A percentile compares a stretch with the other conserved stretches of the same genome.
Evolutionary conservation across 2,888 invertebrate genomes (phyloP).

Genomic region (Dasysyrphus tricinctus): DNA sequence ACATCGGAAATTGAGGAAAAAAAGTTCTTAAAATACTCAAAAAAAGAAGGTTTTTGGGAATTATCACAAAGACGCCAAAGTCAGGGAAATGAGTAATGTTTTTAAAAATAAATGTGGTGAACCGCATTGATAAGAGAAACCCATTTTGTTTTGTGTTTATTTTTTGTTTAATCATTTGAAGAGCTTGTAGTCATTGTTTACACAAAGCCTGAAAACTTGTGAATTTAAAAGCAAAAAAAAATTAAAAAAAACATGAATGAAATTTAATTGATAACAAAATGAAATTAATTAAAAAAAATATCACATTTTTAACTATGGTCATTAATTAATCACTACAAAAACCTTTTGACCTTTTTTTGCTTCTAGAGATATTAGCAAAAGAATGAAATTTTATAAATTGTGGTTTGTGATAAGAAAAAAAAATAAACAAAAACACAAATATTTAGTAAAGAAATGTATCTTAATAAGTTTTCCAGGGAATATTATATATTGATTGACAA

Average conservation of each 20-base stretch:
- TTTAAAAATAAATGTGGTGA: not conserved
- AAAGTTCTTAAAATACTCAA: not conserved
- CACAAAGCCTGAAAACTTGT: not conserved
- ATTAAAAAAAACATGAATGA: not conserved
- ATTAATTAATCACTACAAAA: not conserved
- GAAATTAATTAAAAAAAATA: not conserved
- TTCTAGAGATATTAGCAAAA: not conserved
- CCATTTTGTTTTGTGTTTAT: not conserved
- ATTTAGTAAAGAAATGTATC: too few relatives aligned
- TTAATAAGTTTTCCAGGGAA: not conserved
- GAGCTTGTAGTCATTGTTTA: not conserved
- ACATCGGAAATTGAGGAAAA: not conserved
- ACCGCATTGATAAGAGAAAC: not conserved
- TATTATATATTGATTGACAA: not conserved
- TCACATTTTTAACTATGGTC: not conserved
- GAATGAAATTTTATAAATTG: not conserved
- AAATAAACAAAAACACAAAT: not conserved
- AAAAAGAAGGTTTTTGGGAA: not conserved
- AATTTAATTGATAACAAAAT: conserved; percentile 9
- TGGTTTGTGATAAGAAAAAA: not conserved
- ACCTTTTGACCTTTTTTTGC: not conserved
- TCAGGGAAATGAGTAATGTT: conserved; percentile 10
- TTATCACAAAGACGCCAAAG: not conserved
- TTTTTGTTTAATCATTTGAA: not conserved
- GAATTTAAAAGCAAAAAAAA: not conserved